A percentile compares a stretch with the other conserved stretches of the same genome.
phyloP scores from a whole-genome alignment of 2,797 vertebrate species.

The Tympanoctomys barrerae region DNA sequence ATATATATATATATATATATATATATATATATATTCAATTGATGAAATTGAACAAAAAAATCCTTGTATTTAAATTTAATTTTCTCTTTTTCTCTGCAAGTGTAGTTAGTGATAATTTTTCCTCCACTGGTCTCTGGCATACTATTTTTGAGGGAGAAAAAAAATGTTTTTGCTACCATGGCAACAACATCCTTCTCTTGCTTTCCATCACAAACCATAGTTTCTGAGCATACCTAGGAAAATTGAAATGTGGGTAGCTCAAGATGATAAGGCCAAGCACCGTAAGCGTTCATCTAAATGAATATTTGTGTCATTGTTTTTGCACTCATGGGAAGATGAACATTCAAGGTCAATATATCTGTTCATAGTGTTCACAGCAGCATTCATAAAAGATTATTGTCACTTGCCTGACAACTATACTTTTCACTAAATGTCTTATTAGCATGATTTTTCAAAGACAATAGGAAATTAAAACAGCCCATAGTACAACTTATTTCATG shows the following conservation, averaged over 20 bases:
- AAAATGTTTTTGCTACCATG: slow-evolving; percentile 89
- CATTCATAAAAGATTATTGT: slow-evolving; percentile 76
- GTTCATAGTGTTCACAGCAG: slow-evolving; percentile 70
- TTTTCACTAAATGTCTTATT: slow-evolving; percentile 79
- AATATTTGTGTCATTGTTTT: slow-evolving; percentile 85
- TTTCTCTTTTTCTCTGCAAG: slow-evolving; percentile 75
- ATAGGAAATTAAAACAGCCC: slow-evolving; percentile 80
- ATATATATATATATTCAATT: slow-evolving; percentile 34
- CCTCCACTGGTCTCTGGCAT: slow-evolving; percentile 82
- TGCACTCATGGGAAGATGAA: slow-evolving; percentile 67
- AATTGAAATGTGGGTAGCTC: slow-evolving; percentile 86
- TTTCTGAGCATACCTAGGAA: slow-evolving; percentile 86
- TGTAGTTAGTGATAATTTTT: slow-evolving; percentile 76
- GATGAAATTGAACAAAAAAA: slow-evolving; percentile 67
- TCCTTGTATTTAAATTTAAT: slow-evolving; percentile 80
- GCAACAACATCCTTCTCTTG: slow-evolving; percentile 83
- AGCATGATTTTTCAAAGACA: slow-evolving; percentile 72
- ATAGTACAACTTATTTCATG: slow-evolving; percentile 64
- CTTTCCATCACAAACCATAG: slow-evolving; percentile 83
- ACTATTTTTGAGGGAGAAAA: slow-evolving; percentile 85
- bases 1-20: not conserved
- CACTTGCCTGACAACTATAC: slow-evolving; percentile 63
- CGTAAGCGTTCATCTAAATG: slow-evolving; percentile 85
- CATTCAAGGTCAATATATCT: slow-evolving; percentile 86
- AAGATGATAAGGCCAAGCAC: slow-evolving; percentile 85